phyloP scores from a whole-genome alignment of 2,797 vertebrate species.

The Champsocephalus gunnari region DNA sequence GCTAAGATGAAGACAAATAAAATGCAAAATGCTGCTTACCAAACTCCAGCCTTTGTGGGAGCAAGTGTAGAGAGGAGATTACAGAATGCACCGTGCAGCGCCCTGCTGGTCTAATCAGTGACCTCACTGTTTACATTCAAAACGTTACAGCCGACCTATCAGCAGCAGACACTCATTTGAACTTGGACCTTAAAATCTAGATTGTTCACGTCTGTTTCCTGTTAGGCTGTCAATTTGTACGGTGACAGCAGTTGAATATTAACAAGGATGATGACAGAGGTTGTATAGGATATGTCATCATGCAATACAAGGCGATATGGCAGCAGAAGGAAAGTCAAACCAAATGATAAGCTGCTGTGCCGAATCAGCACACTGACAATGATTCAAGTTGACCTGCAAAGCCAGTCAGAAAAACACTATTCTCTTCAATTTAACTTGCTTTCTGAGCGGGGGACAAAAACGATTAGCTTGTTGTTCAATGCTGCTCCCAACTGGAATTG shows the following conservation, averaged over 20 bases:
- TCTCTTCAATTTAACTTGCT: background rate
- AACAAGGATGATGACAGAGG: conserved; percentile 46
- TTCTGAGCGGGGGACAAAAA: background rate
- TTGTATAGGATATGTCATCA: conserved; percentile 39
- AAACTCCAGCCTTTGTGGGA: background rate
- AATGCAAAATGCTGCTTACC: conserved; percentile 49
- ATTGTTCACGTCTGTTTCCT: conserved; percentile 26
- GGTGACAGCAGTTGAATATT: conserved; percentile 64
- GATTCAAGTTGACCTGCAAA: background rate
- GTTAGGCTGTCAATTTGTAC: conserved; percentile 14
- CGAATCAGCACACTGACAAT: background rate
- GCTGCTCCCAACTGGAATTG: background rate
- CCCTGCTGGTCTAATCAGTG: conserved; percentile 17
- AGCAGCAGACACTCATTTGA: conserved; percentile 23
- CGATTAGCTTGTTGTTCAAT: background rate
- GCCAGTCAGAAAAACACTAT: background rate
- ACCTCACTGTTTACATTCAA: conserved; percentile 53
- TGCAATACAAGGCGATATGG: conserved; percentile 20
- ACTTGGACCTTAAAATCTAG: conserved; percentile 44
- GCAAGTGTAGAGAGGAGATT: conserved; percentile 3
- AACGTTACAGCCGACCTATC: conserved; percentile 45
- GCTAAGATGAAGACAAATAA: conserved; percentile 25
- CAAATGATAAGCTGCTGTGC: background rate
- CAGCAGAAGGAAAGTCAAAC: background rate
- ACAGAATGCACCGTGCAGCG: background rate